phyloP scores from a whole-genome alignment of 2,797 vertebrate species.

The Acrossocheilus fasciatus region DNA sequence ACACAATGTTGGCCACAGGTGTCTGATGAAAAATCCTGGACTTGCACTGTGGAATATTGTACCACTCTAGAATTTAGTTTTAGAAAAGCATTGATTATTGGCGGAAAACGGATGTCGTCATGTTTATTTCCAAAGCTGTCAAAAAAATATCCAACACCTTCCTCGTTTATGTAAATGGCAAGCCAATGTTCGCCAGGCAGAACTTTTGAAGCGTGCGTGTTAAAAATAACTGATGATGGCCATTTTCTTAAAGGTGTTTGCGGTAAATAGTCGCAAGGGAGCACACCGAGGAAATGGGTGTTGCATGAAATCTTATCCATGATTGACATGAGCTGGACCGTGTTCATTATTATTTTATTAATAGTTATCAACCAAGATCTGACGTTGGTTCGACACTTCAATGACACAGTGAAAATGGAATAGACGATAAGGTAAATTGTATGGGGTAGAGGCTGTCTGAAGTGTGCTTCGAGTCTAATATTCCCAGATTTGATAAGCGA shows the following conservation, averaged over 20 bases:
- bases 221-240: neutral
- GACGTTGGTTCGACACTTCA: neutral
- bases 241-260: neutral
- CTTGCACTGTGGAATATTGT: neutral
- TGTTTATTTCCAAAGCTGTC: constrained; percentile 5
- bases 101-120: neutral
- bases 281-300: neutral
- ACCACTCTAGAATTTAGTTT: neutral
- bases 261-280: neutral
- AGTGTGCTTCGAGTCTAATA: no score
- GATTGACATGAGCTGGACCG: neutral
- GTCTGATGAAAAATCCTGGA: neutral
- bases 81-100: neutral
- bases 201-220: accelerated
- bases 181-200: neutral
- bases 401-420: neutral
- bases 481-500: neutral
- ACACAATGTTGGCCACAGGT: neutral
- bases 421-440: neutral
- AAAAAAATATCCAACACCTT: neutral
- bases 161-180: neutral
- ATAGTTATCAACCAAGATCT: neutral
- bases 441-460: neutral
- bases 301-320: neutral
- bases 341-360: neutral